Conservation (phyloP, 1,140 invertebrate species). For the Brachionus asplanchnoidis region DNA sequence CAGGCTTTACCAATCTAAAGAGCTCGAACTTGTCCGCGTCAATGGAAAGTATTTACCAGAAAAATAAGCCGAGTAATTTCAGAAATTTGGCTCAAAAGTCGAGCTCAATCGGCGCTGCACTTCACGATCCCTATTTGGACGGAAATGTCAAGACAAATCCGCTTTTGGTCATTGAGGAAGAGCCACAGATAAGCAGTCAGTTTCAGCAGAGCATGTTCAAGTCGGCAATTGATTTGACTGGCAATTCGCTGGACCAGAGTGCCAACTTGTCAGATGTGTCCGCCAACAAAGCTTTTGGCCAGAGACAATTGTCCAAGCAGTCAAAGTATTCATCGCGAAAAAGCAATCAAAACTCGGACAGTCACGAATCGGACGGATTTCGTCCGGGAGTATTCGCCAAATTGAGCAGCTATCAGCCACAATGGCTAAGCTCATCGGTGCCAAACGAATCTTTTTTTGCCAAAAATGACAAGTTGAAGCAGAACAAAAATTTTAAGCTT, state of each 20-base stretch:
- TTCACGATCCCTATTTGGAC: background rate
- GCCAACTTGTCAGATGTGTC: background rate
- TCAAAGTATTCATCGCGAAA: background rate
- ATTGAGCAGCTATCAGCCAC: conserved; percentile 18
- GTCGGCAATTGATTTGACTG: background rate
- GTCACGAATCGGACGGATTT: background rate
- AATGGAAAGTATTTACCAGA: conserved; percentile 14
- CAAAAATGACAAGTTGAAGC: background rate
- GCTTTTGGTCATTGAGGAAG: background rate
- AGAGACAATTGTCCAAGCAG: background rate
- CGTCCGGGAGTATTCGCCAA: background rate
- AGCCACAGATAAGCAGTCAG: background rate
- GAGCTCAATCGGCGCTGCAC: background rate
- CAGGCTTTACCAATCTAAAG: background rate
- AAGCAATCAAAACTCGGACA: background rate
- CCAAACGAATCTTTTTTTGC: background rate
- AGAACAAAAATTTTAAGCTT: conserved; percentile 4
- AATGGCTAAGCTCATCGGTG: background rate
- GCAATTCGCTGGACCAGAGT: background rate
- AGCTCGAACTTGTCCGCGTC: background rate
- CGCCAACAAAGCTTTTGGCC: background rate
- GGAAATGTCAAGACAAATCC: background rate
- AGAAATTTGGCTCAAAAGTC: background rate
- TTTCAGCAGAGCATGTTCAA: background rate
- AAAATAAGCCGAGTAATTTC: background rate